Conservation (phyloP, 2,797 vertebrate genomes). For the Coendou prehensilis region DNA sequence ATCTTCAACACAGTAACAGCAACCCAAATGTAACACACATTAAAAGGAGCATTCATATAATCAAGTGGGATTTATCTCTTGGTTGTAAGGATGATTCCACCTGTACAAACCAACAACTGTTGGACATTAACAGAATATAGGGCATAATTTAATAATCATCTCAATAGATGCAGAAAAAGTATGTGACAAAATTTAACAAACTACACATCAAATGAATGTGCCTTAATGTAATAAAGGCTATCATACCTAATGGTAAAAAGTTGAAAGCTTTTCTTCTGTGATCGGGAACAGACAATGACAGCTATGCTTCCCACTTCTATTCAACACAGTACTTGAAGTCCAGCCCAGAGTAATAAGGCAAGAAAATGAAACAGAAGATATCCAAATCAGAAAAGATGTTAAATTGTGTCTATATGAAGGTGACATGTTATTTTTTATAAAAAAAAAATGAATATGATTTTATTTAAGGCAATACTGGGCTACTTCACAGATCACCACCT, state of each 20-base stretch:
- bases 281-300: background rate
- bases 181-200: background rate
- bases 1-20: background rate
- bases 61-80: background rate
- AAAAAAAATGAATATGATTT: slow-evolving; percentile 93
- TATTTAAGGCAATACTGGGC: slow-evolving; percentile 94
- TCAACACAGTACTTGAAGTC: background rate
- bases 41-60: background rate
- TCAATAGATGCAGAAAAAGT: background rate
- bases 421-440: slow-evolving; percentile 82
- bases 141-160: background rate
- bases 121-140: background rate
- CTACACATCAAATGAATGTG: background rate
- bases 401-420: background rate
- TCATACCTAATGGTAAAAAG: background rate
- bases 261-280: background rate
- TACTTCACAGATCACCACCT: slow-evolving; percentile 94
- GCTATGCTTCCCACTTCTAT: background rate
- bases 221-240: background rate
- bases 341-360: background rate
- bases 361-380: background rate
- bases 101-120: background rate
- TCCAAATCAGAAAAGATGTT: background rate
- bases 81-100: background rate
- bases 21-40: background rate